Base-by-base conservation (phyloP, 64 coral and sea anemone genomes). In the Stichodactyla mertensii region DNA sequence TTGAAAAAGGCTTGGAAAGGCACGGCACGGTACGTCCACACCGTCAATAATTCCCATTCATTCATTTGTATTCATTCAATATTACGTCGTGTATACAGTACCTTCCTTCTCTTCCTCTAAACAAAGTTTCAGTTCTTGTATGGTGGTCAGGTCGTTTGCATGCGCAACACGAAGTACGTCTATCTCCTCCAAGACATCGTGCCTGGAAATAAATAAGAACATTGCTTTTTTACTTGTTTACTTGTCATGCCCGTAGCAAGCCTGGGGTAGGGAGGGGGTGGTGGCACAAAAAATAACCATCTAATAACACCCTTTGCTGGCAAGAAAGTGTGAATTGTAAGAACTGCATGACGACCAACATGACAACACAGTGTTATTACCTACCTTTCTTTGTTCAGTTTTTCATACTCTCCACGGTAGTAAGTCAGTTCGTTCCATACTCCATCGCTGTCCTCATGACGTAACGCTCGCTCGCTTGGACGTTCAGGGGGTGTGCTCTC, bases 381-480 rank as follows among this genome's bases (percentile, higher is more conserved):
- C 27, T 61, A 92, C 91, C 91, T 96, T 77, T 96, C 94, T 71
- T 93, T 89, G 16, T 53, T 87, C 52, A 96, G 85, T 27, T 89
- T 87, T 23, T 96, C 94, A 20, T 85, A 96, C n/a, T 92, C 94
- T 27, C 82, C 61, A 78, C 88, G 92, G 62, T 90, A 96, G 67
- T 96, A 69, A 6, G 91, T 88, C 61, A 96, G 55, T 69, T 96
- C 94, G 54, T 96, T 96, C 94, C 94, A 96, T 2, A 96, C 94
- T 59, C 91, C 91, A 64, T 96, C 94, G 81, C 94, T 96, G 57
- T 96, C 78, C 54, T 93, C 85, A 20, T 96, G 94, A 59, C 94
- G 78, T 54, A 96, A 71, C 45, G 88, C 91, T 54, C 84, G 81
- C 64, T 86, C 91, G 51, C 84, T 52, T 20, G 94, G 91, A 18